A percentile compares a stretch with the other conserved stretches of the same genome.
Conservation (phyloP, 2,113 vertebrate genomes). For the Macquaria australasica region DNA sequence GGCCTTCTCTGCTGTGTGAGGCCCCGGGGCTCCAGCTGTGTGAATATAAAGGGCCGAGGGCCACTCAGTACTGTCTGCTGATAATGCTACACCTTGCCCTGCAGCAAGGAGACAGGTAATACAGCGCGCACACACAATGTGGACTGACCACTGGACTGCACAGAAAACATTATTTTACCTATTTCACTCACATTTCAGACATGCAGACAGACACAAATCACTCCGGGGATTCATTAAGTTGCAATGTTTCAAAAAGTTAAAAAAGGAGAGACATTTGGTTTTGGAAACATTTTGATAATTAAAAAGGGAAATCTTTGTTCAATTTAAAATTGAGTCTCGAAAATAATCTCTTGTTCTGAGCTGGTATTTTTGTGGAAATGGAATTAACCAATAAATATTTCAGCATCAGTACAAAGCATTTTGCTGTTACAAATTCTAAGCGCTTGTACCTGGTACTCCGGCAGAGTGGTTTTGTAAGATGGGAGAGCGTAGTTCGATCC, state of each 20-base stretch:
- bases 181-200: not conserved
- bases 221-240: not conserved
- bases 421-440: not conserved
- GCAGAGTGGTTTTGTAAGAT: conserved; percentile 2
- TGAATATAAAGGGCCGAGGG: conserved; percentile 81
- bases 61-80: conserved; percentile 88
- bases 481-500: not conserved
- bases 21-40: conserved; percentile 76
- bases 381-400: conserved; percentile 34
- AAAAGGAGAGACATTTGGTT: not conserved
- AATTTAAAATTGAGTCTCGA: not conserved
- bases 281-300: conserved; percentile 2
- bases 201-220: not conserved
- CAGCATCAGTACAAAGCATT: conserved; percentile 23
- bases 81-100: conserved; percentile 88
- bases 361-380: conserved; percentile 9
- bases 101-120: conserved; percentile 89
- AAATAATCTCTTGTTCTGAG: not conserved
- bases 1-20: conserved; percentile 86
- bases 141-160: not conserved
- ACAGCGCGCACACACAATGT: not conserved
- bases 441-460: not conserved
- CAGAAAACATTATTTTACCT: not conserved
- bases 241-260: not conserved
- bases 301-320: not conserved